A percentile compares a stretch with the other conserved stretches of the same genome.
Evolutionary conservation across 2,797 vertebrate genomes (phyloP).

Genomic region (Myripristis murdjan): DNA sequence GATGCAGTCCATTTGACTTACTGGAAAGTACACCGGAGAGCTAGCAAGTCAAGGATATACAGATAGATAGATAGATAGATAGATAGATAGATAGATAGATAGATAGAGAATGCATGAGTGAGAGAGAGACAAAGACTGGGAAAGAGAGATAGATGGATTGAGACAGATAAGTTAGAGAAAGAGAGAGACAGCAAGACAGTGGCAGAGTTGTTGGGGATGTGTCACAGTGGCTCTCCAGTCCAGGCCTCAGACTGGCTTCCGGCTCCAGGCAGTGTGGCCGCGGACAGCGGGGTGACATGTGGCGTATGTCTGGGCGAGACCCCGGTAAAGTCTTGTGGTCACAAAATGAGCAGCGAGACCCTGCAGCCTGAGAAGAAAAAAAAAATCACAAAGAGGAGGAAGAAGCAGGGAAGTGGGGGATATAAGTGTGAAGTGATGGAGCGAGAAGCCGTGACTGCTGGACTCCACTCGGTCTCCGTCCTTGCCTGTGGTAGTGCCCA

Average conservation of each 20-base stretch:
- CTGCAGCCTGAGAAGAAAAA: slow-evolving; percentile 63
- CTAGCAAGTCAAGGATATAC: background rate
- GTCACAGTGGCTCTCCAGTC: slow-evolving; percentile 64
- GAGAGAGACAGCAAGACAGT: slow-evolving; percentile 24
- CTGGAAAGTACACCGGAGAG: slow-evolving; percentile 8
- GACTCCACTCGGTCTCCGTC: slow-evolving; percentile 71
- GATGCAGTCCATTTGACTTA: slow-evolving; percentile 26
- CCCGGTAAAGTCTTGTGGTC: slow-evolving; percentile 81
- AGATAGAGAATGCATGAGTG: slow-evolving; percentile 6
- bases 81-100: background rate
- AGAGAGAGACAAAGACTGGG: background rate
- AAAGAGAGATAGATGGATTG: background rate
- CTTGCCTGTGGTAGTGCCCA: slow-evolving; percentile 84
- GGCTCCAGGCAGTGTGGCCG: slow-evolving; percentile 69
- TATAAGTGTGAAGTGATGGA: slow-evolving; percentile 80
- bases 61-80: slow-evolving; percentile 1
- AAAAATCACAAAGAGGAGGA: slow-evolving; percentile 53
- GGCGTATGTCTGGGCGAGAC: slow-evolving; percentile 84
- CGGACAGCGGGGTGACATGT: slow-evolving; percentile 75
- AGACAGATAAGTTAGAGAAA: background rate
- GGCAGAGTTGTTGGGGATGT: slow-evolving; percentile 52
- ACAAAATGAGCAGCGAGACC: slow-evolving; percentile 76
- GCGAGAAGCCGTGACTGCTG: slow-evolving; percentile 73
- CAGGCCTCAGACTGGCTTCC: slow-evolving; percentile 64
- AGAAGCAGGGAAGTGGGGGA: slow-evolving; percentile 40